A percentile compares a stretch with the other conserved stretches of the same genome.
phyloP scores from a whole-genome alignment of 2,797 vertebrate species.

The Varecia variegata region DNA sequence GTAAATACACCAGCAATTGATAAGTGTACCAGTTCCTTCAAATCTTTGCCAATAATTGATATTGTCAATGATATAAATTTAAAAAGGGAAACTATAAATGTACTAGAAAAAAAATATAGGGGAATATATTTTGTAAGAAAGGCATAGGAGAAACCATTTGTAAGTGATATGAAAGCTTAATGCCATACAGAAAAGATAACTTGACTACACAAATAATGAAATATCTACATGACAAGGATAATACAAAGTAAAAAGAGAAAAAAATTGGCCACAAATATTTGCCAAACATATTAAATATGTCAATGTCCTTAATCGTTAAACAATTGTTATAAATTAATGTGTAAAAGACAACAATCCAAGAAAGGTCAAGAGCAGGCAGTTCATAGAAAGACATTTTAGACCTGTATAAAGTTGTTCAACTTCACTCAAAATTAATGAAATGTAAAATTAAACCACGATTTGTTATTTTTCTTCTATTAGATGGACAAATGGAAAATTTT shows the following conservation, averaged over 20 bases:
- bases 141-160: not conserved
- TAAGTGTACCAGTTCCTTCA: not conserved
- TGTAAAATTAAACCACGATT: not conserved
- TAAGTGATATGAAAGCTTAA: not conserved
- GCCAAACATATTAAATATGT: not conserved
- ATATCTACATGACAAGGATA: not conserved
- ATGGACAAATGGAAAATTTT: not conserved
- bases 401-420: not conserved
- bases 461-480: not conserved
- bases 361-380: not conserved
- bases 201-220: not conserved
- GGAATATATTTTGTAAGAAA: not conserved
- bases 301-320: not conserved
- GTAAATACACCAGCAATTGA: not conserved
- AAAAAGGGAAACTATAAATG: not conserved
- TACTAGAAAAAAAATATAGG: not conserved
- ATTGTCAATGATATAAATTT: not conserved
- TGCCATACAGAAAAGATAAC: not conserved
- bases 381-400: not conserved
- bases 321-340: not conserved
- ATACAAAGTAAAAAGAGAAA: not conserved
- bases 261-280: not conserved
- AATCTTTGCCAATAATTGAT: not conserved
- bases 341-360: not conserved
- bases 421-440: not conserved